Percentiles rank a stretch among this genome's conserved stretches.
Conservation (phyloP, 2,888 invertebrate species). For the Fragum sueziense region DNA sequence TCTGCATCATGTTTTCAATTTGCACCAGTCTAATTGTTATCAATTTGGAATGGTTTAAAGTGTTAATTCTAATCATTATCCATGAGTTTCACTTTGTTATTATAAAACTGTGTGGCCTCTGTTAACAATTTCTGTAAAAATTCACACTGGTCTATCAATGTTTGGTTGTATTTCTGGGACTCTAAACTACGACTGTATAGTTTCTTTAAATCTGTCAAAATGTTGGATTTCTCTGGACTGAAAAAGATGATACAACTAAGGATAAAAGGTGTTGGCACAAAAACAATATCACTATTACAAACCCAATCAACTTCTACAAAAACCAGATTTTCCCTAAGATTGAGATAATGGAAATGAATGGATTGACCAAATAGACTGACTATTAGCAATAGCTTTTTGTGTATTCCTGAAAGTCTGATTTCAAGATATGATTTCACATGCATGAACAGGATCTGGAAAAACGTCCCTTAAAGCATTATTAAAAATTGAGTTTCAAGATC, state of each 20-base stretch:
- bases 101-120: neutral
- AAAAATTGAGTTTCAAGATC: too few species aligned
- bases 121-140: slow-evolving; percentile 1
- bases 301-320: neutral
- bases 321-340: neutral
- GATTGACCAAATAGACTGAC: neutral
- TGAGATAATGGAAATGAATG: neutral
- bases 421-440: too few species aligned
- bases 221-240: slow-evolving; percentile 7
- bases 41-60: neutral
- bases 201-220: slow-evolving; percentile 1
- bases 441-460: too few species aligned
- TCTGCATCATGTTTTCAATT: neutral
- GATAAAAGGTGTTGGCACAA: neutral
- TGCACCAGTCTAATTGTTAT: neutral
- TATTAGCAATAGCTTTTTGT: neutral
- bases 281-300: neutral
- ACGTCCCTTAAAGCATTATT: too few species aligned
- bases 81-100: neutral
- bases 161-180: neutral
- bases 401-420: neutral
- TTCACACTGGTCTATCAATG: neutral
- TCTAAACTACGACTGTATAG: slow-evolving; percentile 1
- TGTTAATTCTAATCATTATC: neutral
- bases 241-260: neutral